phyloP scores from a whole-genome alignment of 2,797 vertebrate species.

The Capromys pilorides region DNA sequence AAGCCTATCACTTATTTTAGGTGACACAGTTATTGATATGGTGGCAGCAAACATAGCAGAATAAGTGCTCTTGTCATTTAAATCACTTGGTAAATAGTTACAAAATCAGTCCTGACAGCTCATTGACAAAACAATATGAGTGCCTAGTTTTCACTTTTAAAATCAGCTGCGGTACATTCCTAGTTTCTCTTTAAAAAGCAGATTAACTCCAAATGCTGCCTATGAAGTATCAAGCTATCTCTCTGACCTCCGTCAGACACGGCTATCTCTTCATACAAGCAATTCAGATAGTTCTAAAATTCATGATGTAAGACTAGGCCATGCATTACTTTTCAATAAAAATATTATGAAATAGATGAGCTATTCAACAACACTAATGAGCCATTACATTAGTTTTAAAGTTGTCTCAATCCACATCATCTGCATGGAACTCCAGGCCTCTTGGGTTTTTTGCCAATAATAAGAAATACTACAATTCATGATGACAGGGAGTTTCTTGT shows the following conservation, averaged over 20 bases:
- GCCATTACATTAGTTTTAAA: not conserved
- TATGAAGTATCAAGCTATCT: not conserved
- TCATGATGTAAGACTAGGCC: not conserved
- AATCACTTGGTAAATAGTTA: not conserved
- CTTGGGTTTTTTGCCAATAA: not conserved
- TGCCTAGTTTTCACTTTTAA: not conserved
- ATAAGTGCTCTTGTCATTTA: constrained; percentile 1
- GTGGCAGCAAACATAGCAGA: not conserved
- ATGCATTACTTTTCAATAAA: constrained; percentile 29
- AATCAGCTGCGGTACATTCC: not conserved
- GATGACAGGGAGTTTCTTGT: not conserved
- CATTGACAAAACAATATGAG: constrained; percentile 24
- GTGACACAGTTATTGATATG: not conserved
- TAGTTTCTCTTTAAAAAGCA: not conserved
- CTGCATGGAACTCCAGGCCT: not conserved
- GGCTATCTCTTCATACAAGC: not conserved
- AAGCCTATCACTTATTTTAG: constrained; percentile 36
- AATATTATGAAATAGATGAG: constrained; percentile 23
- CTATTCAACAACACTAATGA: constrained; percentile 11
- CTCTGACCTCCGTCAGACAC: not conserved
- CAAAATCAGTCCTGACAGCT: not conserved
- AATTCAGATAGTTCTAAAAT: constrained; percentile 40
- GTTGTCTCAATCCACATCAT: not conserved
- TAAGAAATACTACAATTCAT: not conserved
- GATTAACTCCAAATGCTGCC: not conserved